These are phyloP conservation scores for Rhizomys pruinosus DNA, from an alignment of 2,113 vertebrate genomes.

Conservation along the genomic window DNA sequence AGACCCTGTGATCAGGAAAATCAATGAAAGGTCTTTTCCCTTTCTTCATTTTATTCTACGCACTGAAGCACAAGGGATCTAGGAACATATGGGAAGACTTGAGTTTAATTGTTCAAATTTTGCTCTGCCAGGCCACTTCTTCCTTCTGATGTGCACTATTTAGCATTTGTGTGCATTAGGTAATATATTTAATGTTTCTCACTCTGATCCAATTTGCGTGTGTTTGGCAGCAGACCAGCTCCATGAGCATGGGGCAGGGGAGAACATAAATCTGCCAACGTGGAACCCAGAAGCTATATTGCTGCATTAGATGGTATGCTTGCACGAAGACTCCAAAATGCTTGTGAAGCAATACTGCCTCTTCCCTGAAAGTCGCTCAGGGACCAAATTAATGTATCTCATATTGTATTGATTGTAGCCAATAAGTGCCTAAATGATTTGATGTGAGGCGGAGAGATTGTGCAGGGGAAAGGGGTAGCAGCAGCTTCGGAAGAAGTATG, in stretches of 20 bases:
- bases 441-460: slow-evolving; percentile 85
- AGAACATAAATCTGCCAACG: slow-evolving; percentile 69
- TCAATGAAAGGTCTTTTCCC: neutral
- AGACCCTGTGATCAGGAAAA: neutral
- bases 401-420: slow-evolving; percentile 90
- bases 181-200: slow-evolving; percentile 77
- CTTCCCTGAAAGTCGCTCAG: slow-evolving; percentile 86
- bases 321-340: slow-evolving; percentile 58
- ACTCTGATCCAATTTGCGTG: slow-evolving; percentile 56
- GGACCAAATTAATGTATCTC: slow-evolving; percentile 88
- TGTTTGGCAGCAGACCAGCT: slow-evolving; percentile 81
- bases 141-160: slow-evolving; percentile 64
- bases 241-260: slow-evolving; percentile 58
- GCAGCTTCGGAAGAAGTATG: slow-evolving; percentile 86
- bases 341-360: slow-evolving; percentile 77
- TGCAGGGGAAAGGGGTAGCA: slow-evolving; percentile 77
- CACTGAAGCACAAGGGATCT: neutral
- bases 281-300: neutral
- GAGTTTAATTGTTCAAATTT: slow-evolving; percentile 76
- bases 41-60: neutral
- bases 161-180: slow-evolving; percentile 80
- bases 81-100: slow-evolving; percentile 51
- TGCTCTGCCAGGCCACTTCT: slow-evolving; percentile 64
- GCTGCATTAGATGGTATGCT: neutral
- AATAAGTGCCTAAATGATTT: slow-evolving; percentile 89